Evolutionary conservation across 2,888 invertebrate species (phyloP).

Genomic region (Argyresthia goedartella): DNA sequence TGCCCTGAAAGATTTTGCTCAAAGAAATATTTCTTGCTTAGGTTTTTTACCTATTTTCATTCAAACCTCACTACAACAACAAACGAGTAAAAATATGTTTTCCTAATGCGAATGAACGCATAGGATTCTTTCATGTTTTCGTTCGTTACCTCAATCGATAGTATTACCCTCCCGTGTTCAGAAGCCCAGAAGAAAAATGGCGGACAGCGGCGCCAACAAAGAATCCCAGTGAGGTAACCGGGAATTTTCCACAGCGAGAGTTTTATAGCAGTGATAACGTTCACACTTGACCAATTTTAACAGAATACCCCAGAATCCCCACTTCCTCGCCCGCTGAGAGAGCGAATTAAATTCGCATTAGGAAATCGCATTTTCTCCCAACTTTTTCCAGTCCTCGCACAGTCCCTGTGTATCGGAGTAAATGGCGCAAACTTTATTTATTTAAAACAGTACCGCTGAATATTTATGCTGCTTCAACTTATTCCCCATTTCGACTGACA

Average conservation of each 20-base stretch:
- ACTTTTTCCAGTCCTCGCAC: slow-evolving; percentile 61
- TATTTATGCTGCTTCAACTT: slow-evolving; percentile 57
- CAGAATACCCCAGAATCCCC: slow-evolving; percentile 1
- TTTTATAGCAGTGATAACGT: background rate
- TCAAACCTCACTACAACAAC: too few species aligned
- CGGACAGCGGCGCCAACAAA: background rate
- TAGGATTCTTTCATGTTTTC: too few species aligned
- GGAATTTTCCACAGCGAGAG: background rate
- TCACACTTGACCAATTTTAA: slow-evolving; percentile 3
- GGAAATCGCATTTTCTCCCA: slow-evolving; percentile 64
- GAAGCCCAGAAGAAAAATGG: too few species aligned
- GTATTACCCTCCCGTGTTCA: too few species aligned
- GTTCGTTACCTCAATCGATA: too few species aligned
- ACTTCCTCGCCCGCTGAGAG: slow-evolving; percentile 35
- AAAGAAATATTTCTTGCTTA: too few species aligned
- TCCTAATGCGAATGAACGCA: too few species aligned
- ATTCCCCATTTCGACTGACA: slow-evolving; percentile 50
- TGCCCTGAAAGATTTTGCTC: too few species aligned
- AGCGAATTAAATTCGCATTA: slow-evolving; percentile 70
- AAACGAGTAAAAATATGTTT: too few species aligned
- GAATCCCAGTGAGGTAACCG: background rate
- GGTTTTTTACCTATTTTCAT: too few species aligned
- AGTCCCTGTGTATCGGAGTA: slow-evolving; percentile 66
- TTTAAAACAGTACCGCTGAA: slow-evolving; percentile 62
- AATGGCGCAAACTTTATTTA: slow-evolving; percentile 67